phyloP scores from a whole-genome alignment of 2,797 vertebrate genomes.

The Myioborus melanocephalus region DNA sequence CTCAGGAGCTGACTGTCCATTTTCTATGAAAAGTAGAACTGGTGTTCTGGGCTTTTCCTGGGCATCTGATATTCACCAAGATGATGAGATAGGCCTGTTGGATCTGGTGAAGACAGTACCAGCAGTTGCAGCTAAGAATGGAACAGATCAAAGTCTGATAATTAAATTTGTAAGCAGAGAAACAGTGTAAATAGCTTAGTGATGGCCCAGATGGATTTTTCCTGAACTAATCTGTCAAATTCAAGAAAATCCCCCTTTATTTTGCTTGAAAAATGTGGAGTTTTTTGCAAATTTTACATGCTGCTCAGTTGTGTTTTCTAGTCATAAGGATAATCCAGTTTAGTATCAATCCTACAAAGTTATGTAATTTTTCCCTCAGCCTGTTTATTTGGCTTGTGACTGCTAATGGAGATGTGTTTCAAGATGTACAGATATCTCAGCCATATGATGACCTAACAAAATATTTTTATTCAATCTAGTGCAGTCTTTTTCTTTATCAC shows the following conservation, averaged over 20 bases:
- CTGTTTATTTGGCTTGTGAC: neutral
- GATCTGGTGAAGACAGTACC: neutral
- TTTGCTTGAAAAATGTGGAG: neutral
- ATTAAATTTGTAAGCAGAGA: neutral
- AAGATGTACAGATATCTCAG: neutral
- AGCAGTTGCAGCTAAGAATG: neutral
- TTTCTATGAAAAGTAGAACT: neutral
- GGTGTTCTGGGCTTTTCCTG: neutral
- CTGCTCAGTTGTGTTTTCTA: neutral
- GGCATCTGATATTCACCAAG: neutral
- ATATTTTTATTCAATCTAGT: neutral
- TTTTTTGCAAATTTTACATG: neutral
- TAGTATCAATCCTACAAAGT: neutral
- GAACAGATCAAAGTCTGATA: neutral
- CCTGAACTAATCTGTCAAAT: neutral
- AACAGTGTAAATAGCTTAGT: neutral
- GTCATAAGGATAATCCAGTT: neutral
- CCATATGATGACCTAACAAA: neutral
- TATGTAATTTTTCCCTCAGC: neutral
- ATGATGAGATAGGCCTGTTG: neutral
- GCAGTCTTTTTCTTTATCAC: neutral
- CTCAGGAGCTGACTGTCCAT: neutral
- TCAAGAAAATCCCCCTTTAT: neutral
- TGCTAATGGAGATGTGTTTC: neutral
- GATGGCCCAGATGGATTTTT: neutral